Conservation (phyloP, 1,140 invertebrate genomes). For the Bombus terrestris region DNA sequence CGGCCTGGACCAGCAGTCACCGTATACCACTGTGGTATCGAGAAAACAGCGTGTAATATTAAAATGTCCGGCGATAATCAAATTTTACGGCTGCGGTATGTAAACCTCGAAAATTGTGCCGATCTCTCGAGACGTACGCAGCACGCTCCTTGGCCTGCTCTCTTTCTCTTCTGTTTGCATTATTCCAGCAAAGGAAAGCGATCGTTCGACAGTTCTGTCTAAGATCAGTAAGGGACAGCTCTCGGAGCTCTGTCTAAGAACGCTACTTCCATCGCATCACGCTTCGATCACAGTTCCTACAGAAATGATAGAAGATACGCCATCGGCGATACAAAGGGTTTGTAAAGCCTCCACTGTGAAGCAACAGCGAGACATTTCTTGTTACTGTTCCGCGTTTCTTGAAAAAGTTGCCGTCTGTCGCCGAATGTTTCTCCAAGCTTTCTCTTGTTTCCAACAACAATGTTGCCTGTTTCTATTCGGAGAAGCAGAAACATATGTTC, state of each 20-base stretch:
- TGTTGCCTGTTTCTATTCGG: too few relatives aligned
- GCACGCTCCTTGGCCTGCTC: neutral
- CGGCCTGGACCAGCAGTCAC: neutral
- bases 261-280: neutral
- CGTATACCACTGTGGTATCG: slow-evolving; percentile 1
- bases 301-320: neutral
- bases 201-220: neutral
- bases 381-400: too few relatives aligned
- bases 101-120: slow-evolving; percentile 42
- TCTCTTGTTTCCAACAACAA: too few relatives aligned
- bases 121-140: neutral
- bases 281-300: neutral
- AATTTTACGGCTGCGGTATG: slow-evolving; percentile 39
- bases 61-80: slow-evolving; percentile 43
- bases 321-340: too few relatives aligned
- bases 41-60: slow-evolving; percentile 36
- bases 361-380: too few relatives aligned
- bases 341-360: too few relatives aligned
- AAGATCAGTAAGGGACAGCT: neutral
- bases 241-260: neutral
- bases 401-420: too few relatives aligned
- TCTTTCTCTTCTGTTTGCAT: neutral
- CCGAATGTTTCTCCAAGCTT: too few relatives aligned
- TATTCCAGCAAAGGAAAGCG: neutral
- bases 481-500: too few relatives aligned